phyloP scores from a whole-genome alignment of 2,888 invertebrate species.

The Sympetrum striolatum region DNA sequence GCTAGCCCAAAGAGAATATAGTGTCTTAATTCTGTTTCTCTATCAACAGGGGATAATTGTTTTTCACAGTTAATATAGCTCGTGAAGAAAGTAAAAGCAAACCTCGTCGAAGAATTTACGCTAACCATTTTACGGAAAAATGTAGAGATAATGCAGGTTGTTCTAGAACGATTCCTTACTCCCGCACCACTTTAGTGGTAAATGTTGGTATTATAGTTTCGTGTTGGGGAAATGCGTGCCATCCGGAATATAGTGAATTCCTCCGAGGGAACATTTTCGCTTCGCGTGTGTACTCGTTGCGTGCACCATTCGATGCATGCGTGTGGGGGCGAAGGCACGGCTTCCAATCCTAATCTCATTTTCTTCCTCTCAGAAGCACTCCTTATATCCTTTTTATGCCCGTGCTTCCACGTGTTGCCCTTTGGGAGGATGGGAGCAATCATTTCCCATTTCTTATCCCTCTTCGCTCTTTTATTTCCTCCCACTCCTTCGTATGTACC shows the following conservation, averaged over 20 bases:
- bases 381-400: too few species aligned
- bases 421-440: neutral
- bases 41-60: too few species aligned
- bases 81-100: too few species aligned
- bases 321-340: neutral
- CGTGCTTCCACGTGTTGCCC: neutral
- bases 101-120: too few species aligned
- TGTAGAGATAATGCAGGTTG: too few species aligned
- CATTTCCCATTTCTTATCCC: conserved; percentile 1
- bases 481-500: neutral
- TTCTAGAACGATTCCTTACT: too few species aligned
- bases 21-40: too few species aligned
- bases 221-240: neutral
- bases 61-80: too few species aligned
- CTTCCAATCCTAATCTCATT: neutral
- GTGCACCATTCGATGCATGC: neutral
- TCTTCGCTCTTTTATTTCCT: neutral
- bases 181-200: too few species aligned
- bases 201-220: neutral
- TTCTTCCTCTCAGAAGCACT: neutral
- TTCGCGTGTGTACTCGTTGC: neutral
- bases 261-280: neutral
- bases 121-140: too few species aligned
- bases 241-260: neutral
- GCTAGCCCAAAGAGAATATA: too few species aligned